Conservation (phyloP, 2,797 vertebrate genomes). For the Peromyscus eremicus region DNA sequence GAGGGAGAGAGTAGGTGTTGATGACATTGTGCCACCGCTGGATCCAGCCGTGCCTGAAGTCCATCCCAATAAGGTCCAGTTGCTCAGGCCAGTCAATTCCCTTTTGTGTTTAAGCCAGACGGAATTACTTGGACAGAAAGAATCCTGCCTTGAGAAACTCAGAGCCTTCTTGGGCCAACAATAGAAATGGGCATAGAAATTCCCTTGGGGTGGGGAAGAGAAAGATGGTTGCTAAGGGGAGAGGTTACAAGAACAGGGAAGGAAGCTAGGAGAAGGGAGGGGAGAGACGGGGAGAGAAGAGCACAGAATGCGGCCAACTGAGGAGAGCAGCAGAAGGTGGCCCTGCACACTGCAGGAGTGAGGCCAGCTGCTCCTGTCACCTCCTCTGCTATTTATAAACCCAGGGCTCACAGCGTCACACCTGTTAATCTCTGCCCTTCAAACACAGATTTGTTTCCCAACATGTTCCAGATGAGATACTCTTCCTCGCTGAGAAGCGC, state of each 20-base stretch:
- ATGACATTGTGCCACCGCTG: background rate
- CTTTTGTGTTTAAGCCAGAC: background rate
- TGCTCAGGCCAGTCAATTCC: background rate
- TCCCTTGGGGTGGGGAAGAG: background rate
- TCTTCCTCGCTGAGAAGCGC: background rate
- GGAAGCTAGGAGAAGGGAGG: background rate
- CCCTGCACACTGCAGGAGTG: slow-evolving; percentile 59
- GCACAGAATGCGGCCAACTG: background rate
- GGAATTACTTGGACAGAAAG: slow-evolving; percentile 7
- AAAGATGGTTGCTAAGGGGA: background rate
- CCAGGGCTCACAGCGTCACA: slow-evolving; percentile 47
- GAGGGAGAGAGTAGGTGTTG: background rate
- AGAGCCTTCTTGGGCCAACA: background rate
- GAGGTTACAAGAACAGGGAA: background rate
- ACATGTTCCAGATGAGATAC: slow-evolving; percentile 51
- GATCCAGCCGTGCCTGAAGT: slow-evolving; percentile 53
- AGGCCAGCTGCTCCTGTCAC: slow-evolving; percentile 70
- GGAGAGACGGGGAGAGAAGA: background rate
- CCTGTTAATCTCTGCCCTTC: slow-evolving; percentile 74
- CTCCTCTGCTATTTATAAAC: slow-evolving; percentile 70
- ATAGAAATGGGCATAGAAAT: background rate
- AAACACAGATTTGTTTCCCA: slow-evolving; percentile 55
- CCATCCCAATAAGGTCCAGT: background rate
- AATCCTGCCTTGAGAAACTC: background rate
- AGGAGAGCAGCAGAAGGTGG: slow-evolving; percentile 56